Base-by-base conservation (phyloP, 1,140 invertebrate species). In the Notospermus geniculatus region DNA sequence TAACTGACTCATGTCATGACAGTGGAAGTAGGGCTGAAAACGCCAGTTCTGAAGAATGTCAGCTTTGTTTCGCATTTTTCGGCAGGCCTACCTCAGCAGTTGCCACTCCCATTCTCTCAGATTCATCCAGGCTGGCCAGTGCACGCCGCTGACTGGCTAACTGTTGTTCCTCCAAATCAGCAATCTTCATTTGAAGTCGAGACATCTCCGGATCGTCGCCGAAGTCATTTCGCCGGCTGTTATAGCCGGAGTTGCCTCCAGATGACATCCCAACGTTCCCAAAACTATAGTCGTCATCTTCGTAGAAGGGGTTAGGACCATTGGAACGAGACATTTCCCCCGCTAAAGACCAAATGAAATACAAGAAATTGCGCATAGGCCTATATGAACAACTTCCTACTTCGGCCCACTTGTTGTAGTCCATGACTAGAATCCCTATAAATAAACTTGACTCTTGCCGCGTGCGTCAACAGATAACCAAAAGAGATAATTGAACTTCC, bases 21-120 rank as follows among this genome's bases (percentile, higher is more conserved):
- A n/a, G n/a, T n/a, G n/a, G n/a, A n/a, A n/a, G n/a, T n/a, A n/a
- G n/a, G n/a, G n/a, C n/a, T n/a, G n/a, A n/a, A n/a, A n/a, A n/a
- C n/a, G n/a, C n/a, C n/a, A n/a, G n/a, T n/a, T n/a, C n/a, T n/a
- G n/a, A n/a, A n/a, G n/a, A n/a, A n/a, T n/a, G n/a, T n/a, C n/a
- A n/a, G n/a, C n/a, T n/a, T n/a, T n/a, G n/a, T n/a, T n/a, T n/a
- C n/a, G n/a, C n/a, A n/a, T n/a, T n/a, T n/a, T n/a, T n/a, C n/a
- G n/a, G n/a, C n/a, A n/a, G n/a, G 11, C 64, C 29, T 54, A 80
- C 79, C 82, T 92, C 90, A 30, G 92, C 93, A 22, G 93, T 95
- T 1, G 88, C 88, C 59, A 89, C 88, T 23, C 92, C 93, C 65
- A 94, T 88, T 75, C 92, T 86, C 80, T 95, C 92, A 0, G 92